Percentiles rank a stretch among this genome's conserved stretches.
These are phyloP conservation scores for Leptobrachium ailaonicum DNA, from an alignment of 2,113 vertebrate genomes.

Conservation along the genomic window DNA sequence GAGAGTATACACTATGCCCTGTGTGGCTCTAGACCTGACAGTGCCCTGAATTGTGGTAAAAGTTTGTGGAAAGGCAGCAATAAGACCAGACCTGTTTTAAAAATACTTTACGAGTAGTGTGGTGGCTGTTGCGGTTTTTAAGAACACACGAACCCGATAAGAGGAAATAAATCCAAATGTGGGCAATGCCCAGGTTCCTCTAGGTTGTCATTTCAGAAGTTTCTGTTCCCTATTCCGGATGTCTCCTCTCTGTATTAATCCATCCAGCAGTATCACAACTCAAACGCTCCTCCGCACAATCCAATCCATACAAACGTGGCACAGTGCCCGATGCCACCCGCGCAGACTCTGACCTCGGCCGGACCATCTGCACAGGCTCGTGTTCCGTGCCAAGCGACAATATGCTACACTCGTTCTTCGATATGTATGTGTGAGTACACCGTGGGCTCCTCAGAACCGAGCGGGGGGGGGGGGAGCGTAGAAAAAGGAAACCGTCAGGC, in stretches of 20 bases:
- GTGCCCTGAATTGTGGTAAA: too few relatives aligned
- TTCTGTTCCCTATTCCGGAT: background rate
- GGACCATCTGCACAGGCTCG: background rate
- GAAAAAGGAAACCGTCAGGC: too few relatives aligned
- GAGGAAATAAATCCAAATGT: too few relatives aligned
- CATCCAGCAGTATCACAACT: background rate
- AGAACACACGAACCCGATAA: too few relatives aligned
- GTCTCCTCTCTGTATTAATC: background rate
- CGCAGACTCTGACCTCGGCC: constrained; percentile 8
- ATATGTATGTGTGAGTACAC: background rate
- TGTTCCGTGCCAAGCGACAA: background rate
- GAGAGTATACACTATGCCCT: too few relatives aligned
- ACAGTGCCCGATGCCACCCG: constrained; percentile 11
- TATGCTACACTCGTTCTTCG: background rate
- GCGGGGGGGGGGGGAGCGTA: too few relatives aligned
- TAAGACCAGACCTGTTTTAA: too few relatives aligned
- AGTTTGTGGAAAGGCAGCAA: too few relatives aligned
- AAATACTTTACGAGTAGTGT: too few relatives aligned
- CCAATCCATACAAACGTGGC: constrained; percentile 8
- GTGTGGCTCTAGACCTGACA: too few relatives aligned
- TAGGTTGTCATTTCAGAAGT: background rate
- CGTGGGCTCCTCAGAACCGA: too few relatives aligned
- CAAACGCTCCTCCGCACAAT: constrained; percentile 10
- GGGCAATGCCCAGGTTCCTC: background rate
- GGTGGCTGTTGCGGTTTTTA: too few relatives aligned